phyloP scores from a whole-genome alignment of 1,140 invertebrate genomes.

The Hetaerina americana region DNA sequence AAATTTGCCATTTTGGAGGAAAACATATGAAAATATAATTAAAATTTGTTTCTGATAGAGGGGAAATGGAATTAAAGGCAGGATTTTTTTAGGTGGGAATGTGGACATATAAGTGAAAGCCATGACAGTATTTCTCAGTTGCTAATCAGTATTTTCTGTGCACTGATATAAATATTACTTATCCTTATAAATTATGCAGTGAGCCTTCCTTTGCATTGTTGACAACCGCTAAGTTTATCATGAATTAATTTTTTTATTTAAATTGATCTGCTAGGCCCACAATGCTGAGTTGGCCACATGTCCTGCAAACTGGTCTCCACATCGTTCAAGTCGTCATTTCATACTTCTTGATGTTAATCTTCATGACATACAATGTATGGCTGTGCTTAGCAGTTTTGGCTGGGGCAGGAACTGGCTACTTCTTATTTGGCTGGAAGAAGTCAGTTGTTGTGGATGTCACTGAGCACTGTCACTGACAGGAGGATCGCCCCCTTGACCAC shows the following conservation, averaged over 20 bases:
- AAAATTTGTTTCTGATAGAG: no score
- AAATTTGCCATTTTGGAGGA: no score
- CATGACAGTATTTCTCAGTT: no score
- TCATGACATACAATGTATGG: conserved; percentile 98
- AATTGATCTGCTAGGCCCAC: conserved; percentile 46
- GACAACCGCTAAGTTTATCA: background rate
- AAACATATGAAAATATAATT: no score
- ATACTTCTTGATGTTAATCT: conserved; percentile 92
- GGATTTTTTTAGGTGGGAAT: no score
- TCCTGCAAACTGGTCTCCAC: conserved; percentile 80
- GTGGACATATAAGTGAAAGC: no score
- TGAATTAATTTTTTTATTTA: conserved; percentile 16
- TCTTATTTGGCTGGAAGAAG: conserved; percentile 88
- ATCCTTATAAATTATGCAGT: background rate
- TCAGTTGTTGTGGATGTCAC: conserved; percentile 80
- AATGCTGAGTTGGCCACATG: conserved; percentile 64
- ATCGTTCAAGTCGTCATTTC: conserved; percentile 79
- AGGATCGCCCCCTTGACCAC: background rate
- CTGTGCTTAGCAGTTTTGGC: conserved; percentile 79
- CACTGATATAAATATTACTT: no score
- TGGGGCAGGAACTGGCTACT: conserved; percentile 81
- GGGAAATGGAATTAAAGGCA: no score
- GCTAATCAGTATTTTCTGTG: no score
- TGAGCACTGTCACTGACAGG: conserved; percentile 79
- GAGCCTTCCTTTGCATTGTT: background rate